These are phyloP conservation scores for Trachymyrmex cornetzi DNA, from an alignment of 1,140 invertebrate species.

Conservation along the genomic window DNA sequence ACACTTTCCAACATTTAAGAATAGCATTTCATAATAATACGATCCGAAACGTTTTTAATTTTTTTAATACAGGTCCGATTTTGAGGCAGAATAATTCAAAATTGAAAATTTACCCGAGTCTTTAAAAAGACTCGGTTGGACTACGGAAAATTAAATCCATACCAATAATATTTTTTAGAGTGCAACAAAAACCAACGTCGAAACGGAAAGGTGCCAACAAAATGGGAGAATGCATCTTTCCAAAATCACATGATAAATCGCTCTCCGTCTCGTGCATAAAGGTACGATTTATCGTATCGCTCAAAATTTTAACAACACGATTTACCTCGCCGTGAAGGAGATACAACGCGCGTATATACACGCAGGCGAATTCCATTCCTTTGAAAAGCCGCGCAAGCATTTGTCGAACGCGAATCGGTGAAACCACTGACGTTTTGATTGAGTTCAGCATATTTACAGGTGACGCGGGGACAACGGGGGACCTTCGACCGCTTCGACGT, in stretches of 20 bases:
- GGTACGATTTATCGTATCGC: background rate
- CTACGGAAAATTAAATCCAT: too few species aligned
- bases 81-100: too few species aligned
- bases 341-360: background rate
- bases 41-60: too few species aligned
- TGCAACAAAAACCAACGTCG: too few species aligned
- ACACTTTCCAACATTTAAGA: too few species aligned
- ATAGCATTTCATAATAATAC: too few species aligned
- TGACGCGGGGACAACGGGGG: background rate
- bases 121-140: too few species aligned
- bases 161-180: too few species aligned
- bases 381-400: conserved; percentile 32
- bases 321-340: background rate
- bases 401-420: background rate
- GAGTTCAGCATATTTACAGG: conserved; percentile 37
- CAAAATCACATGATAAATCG: background rate
- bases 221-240: background rate
- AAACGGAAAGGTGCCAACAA: background rate
- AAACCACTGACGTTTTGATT: background rate
- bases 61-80: too few species aligned
- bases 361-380: conserved; percentile 44
- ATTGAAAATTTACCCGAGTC: too few species aligned
- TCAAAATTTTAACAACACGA: background rate
- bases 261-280: background rate
- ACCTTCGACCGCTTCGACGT: background rate